Percentiles rank a stretch among this genome's conserved stretches.
Conservation (phyloP, 2,113 vertebrate species). For the Poeciliopsis turrubarensis region DNA sequence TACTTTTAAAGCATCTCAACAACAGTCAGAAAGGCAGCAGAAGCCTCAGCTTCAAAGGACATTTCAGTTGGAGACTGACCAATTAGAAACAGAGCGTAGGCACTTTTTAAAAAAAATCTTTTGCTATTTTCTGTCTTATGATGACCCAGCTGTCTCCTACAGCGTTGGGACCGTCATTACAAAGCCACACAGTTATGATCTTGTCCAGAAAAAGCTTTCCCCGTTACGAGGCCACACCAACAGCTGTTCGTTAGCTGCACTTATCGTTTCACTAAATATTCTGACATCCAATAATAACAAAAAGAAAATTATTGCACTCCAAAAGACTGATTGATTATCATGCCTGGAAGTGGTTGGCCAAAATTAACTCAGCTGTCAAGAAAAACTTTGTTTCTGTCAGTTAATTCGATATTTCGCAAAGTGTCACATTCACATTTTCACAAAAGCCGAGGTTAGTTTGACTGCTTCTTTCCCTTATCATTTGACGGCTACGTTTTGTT, state of each 20-base stretch:
- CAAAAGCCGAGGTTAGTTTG: not conserved
- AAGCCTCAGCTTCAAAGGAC: constrained; percentile 51
- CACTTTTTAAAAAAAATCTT: not conserved
- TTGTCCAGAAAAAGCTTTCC: not conserved
- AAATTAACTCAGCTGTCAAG: not conserved
- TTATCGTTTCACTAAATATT: not conserved
- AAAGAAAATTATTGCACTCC: not conserved
- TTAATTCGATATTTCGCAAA: not conserved
- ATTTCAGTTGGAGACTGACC: constrained; percentile 74
- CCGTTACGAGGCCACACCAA: not conserved
- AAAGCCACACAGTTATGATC: not conserved
- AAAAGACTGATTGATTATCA: not conserved
- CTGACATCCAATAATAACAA: not conserved
- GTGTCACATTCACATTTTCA: not conserved
- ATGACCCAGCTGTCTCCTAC: not conserved
- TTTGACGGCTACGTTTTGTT: no score
- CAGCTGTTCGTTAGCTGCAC: not conserved
- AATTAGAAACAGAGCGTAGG: constrained; percentile 43
- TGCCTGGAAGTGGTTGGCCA: not conserved
- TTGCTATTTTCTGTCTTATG: not conserved
- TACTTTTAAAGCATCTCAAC: constrained; percentile 62
- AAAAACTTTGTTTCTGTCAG: not conserved
- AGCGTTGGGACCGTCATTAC: not conserved
- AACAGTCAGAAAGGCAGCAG: constrained; percentile 51
- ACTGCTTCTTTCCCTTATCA: not conserved